Evolutionary conservation across 2,113 vertebrate species (phyloP).

Genomic region (Campylorhamphus procurvoides): DNA sequence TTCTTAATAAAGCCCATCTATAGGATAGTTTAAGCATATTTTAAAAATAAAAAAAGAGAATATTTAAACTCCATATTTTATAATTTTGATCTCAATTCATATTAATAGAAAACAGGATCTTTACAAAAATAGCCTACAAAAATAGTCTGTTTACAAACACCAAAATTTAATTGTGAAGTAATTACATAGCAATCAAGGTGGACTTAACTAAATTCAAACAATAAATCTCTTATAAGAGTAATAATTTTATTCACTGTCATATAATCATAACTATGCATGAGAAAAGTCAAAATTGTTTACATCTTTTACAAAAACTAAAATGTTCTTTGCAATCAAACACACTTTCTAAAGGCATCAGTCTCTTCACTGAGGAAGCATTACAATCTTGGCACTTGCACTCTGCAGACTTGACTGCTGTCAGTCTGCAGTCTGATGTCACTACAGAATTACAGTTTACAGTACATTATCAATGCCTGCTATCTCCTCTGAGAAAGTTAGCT

Average conservation of each 20-base stretch:
- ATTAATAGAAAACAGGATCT: not conserved
- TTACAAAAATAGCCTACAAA: no score
- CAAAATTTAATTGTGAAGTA: not conserved
- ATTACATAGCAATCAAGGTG: conserved; percentile 29
- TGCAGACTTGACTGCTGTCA: conserved; percentile 56
- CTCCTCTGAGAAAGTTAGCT: conserved; percentile 56
- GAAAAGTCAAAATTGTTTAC: conserved; percentile 47
- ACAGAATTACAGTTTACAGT: conserved; percentile 44
- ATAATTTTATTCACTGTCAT: not conserved
- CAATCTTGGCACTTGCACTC: conserved; percentile 40
- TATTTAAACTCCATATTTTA: not conserved
- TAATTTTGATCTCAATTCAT: not conserved
- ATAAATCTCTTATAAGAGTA: conserved; percentile 29
- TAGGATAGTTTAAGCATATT: not conserved
- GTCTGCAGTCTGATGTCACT: conserved; percentile 56
- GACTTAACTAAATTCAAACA: not conserved
- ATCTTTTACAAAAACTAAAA: conserved; percentile 47
- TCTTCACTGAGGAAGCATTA: conserved; percentile 57
- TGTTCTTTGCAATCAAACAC: conserved; percentile 67
- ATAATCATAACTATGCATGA: conserved; percentile 15
- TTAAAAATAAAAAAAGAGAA: not conserved
- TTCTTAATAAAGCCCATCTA: not conserved
- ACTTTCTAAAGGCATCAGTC: conserved; percentile 57
- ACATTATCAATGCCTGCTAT: conserved; percentile 23
- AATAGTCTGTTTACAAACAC: not conserved